Percentiles rank a stretch among this genome's conserved stretches.
phyloP scores from a whole-genome alignment of 37 sponge, comb jelly and placozoan species.

The Hexactinellida sp. region DNA sequence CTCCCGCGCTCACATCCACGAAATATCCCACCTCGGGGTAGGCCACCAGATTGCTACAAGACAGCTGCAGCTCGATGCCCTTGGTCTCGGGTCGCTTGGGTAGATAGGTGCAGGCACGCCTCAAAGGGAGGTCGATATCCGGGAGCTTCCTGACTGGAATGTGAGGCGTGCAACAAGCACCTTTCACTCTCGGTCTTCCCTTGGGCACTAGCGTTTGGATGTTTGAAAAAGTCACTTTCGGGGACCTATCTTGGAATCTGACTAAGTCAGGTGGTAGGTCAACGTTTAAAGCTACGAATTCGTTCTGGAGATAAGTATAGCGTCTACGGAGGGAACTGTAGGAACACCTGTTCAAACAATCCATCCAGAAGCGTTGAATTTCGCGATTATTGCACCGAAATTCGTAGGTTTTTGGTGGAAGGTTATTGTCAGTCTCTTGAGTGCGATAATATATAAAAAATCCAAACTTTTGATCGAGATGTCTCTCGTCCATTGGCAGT shows the following conservation, averaged over 20 bases:
- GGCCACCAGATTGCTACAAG: neutral
- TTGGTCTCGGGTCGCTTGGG: neutral
- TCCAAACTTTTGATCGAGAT: neutral
- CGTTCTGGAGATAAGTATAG: neutral
- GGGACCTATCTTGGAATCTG: neutral
- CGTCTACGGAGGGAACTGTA: neutral
- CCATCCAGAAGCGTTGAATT: slow-evolving; percentile 11
- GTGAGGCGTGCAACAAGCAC: neutral
- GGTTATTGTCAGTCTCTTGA: neutral
- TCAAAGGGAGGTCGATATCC: neutral
- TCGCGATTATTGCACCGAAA: neutral
- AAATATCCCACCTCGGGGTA: neutral
- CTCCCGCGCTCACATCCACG: neutral
- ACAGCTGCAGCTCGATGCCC: neutral
- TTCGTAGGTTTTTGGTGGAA: neutral
- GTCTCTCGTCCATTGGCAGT: neutral
- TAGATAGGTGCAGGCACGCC: neutral
- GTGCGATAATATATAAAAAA: neutral
- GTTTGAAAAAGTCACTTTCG: neutral
- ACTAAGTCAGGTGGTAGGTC: neutral
- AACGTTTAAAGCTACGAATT: neutral
- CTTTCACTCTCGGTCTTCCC: neutral
- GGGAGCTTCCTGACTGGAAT: neutral
- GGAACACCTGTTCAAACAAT: neutral
- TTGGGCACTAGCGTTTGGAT: neutral